These are phyloP conservation scores for Drosophila azteca DNA, from an alignment of 1,140 invertebrate genomes.

Conservation along the genomic window DNA sequence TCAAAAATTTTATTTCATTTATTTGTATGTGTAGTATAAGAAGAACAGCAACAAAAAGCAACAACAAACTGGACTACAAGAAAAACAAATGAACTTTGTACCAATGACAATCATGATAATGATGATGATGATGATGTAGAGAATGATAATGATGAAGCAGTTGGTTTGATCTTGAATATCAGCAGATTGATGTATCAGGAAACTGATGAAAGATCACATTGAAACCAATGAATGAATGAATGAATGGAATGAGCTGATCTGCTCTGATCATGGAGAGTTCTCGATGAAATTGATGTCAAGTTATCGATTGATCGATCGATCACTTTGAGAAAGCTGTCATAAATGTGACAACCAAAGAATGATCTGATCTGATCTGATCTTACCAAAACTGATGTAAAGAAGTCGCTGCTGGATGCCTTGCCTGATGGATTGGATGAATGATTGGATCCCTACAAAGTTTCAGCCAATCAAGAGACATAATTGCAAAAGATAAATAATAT, in stretches of 20 bases:
- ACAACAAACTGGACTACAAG: slow-evolving; percentile 38
- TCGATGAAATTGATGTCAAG: slow-evolving; percentile 1
- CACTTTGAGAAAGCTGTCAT: too few relatives aligned
- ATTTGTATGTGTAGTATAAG: slow-evolving; percentile 40
- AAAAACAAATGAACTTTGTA: slow-evolving; percentile 74
- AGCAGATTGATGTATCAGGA: slow-evolving; percentile 23
- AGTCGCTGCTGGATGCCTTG: too few relatives aligned
- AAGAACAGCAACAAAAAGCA: slow-evolving; percentile 21
- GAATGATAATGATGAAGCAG: slow-evolving; percentile 40
- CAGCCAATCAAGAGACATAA: too few relatives aligned
- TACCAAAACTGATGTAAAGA: too few relatives aligned
- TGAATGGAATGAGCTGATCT: background rate
- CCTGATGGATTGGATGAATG: too few relatives aligned
- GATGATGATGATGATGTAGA: slow-evolving; percentile 41
- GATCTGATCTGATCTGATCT: too few relatives aligned
- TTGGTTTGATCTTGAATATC: slow-evolving; percentile 26
- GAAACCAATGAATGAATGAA: slow-evolving; percentile 7
- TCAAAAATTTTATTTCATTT: slow-evolving; percentile 58
- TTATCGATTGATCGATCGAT: too few relatives aligned
- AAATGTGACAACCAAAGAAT: slow-evolving; percentile 9
- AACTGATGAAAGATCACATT: background rate
- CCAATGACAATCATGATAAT: slow-evolving; percentile 56
- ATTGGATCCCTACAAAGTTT: too few relatives aligned
- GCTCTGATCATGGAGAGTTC: background rate
- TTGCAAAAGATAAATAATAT: too few relatives aligned